These are phyloP conservation scores for zebrafish (Danio rerio) DNA, from an alignment of 2,113 vertebrate species.

Conservation along the genomic window DNA sequence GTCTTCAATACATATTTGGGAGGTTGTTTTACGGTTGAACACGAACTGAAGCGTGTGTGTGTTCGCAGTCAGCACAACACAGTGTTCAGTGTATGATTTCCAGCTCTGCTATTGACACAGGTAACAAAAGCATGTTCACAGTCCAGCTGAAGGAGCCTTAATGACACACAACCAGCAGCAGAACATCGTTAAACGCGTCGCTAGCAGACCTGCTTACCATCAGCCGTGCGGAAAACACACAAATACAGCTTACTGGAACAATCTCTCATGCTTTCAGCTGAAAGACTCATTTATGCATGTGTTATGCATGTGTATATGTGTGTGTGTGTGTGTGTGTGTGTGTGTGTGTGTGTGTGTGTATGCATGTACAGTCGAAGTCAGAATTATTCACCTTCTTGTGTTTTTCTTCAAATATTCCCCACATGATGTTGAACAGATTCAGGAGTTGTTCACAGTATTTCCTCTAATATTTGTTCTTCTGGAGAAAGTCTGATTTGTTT, in stretches of 20 bases:
- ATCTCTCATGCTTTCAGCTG: neutral
- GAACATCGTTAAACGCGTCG: constrained; percentile 69
- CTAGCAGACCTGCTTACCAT: constrained; percentile 71
- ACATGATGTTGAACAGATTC: no score
- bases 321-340: no score
- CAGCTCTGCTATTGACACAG: constrained; percentile 75
- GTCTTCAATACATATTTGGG: neutral
- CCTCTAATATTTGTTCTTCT: no score
- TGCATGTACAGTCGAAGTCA: no score
- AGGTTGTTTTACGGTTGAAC: neutral
- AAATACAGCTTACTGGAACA: constrained; percentile 3
- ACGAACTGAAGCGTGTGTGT: neutral
- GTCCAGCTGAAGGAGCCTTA: constrained; percentile 44
- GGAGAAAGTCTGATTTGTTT: no score
- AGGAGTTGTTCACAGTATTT: no score
- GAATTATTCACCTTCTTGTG: no score
- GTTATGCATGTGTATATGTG: no score
- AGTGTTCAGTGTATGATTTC: constrained; percentile 70
- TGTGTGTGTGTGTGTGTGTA: no score
- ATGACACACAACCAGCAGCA: constrained; percentile 64
- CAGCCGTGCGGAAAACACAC: constrained; percentile 40
- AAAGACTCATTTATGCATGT: constrained; percentile 28
- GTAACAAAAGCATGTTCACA: constrained; percentile 75
- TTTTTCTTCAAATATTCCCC: no score
- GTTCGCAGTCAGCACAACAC: constrained; percentile 56